Evolutionary conservation across 2,888 invertebrate species (phyloP), one percentile per base, ranked within the genome.

Genomic region (Craniophora ligustri): DNA sequence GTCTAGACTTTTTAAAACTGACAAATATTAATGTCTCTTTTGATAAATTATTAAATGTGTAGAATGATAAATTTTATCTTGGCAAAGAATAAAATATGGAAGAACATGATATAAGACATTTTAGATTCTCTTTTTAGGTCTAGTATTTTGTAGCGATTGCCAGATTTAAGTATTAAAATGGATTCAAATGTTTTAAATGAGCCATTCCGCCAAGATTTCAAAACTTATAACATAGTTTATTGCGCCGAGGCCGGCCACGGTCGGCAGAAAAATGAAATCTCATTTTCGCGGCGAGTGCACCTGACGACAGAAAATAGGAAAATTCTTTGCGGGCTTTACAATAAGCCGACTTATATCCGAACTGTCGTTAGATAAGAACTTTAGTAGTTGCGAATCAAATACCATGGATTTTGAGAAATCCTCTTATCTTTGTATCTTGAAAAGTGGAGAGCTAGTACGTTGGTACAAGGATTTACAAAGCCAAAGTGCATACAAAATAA

Each of bases 341-440:
- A 81, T 88, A 87, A 88, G 82, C 85, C 82, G 79, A 80, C 81
- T 84, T 82, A 82, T 70, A 79, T 73, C 75, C 74, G 65, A 68
- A 69, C 72, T 74, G 72, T 76, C 80, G 76, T 82, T 78, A 78
- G 77, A 76, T 81, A 81, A 78, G 77, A 67, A 81, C 65, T 82
- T 83, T 80, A 79, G 72, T 82, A 71, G 74, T 66, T 66, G 64
- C 67, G 72, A 78, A 78, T 83, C 73, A 67, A 78, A 79, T 66
- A 75, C 61, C 62, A 50, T 35, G 67, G 75, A 73, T 75, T 78
- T 73, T 46, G 14, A 49, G n/a, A 49, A 66, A 78, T 68, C 70
- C 72, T 74, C 74, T 78, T 78, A 78, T 70, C 61, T 67, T 32
- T 60, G 65, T 76, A 67, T 58, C 49, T 65, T 41, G 48, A 44